Evolutionary conservation across 2,888 invertebrate species (phyloP), one percentile per base, ranked within the genome.

Genomic region (Pimpla rufipes): DNA sequence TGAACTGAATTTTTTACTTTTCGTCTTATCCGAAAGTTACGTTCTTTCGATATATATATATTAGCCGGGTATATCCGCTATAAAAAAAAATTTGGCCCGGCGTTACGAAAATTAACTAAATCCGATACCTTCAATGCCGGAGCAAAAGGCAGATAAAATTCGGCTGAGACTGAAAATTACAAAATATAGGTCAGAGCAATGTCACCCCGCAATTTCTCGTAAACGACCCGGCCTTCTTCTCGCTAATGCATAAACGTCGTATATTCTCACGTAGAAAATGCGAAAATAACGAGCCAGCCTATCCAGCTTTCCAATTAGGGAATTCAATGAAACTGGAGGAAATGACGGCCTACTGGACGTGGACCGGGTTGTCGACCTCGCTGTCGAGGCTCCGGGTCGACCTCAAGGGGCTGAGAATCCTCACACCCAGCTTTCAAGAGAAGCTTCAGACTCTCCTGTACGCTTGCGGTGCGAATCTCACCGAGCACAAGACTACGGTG

Each of bases 221-320:
- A 47, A 35, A 71, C 50, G 13, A n/a, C 64, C 64, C 10, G n/a
- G n/a, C n/a, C n/a, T n/a, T n/a, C 13, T 64, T 74, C 57, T 47
- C 13, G 13, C 23, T 75, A 79, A 40, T 21, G 52, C 16, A 0
- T 16, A 13, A 47, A 47, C 29, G 29, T 29, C 5, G 29, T 29
- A 29, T 29, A 29, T 29, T 40, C 42, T 23, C 23, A 35, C 52
- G 70, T 92, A 97, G 97, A 86, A 96, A 96, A 89, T 97, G 97
- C 91, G 95, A 96, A 91, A 94, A 95, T 89, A 96, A 97, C 90
- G 95, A 95, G 87, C 95, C 97, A 84, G 95, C 96, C n/a, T 97
- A 97, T 93, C 94, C 94, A 57, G 96, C 96, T 35, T 96, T 97
- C 90, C 95, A 96, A 92, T 93, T 97, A 87, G 95, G 96, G 87